A percentile compares a stretch with the other conserved stretches of the same genome.
phyloP scores from a whole-genome alignment of 2,797 vertebrate species.

The Vespertilio murinus region DNA sequence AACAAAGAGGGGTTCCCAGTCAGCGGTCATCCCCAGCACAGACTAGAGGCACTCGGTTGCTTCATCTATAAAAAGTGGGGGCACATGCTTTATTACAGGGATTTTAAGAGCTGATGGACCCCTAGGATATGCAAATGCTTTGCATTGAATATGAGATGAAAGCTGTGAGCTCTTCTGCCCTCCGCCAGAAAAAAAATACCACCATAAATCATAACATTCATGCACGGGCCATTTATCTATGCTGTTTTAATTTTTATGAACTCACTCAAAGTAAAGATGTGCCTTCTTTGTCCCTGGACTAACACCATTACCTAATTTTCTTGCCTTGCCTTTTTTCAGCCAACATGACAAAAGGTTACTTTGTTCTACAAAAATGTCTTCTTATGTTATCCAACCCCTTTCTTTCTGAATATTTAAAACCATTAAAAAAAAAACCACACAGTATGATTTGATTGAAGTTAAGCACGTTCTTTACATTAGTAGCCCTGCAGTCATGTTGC shows the following conservation, averaged over 20 bases:
- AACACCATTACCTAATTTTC: neutral
- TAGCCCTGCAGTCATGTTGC: neutral
- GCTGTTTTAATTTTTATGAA: neutral
- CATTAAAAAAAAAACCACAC: neutral
- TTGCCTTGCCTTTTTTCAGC: neutral
- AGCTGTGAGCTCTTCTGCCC: neutral
- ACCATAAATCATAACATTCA: neutral
- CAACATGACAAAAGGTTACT: neutral
- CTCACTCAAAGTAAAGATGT: neutral
- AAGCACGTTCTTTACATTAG: neutral
- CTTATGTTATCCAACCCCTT: neutral
- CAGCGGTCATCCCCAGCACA: accelerated
- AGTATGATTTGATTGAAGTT: neutral
- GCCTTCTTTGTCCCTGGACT: neutral
- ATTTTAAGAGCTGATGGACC: neutral
- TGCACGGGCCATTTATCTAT: neutral
- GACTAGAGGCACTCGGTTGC: accelerated
- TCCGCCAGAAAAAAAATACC: neutral
- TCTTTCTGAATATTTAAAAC: neutral
- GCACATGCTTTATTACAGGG: accelerated
- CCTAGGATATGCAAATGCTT: neutral
- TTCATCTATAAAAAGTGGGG: neutral
- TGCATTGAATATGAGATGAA: neutral
- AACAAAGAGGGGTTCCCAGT: neutral
- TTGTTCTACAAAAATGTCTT: neutral